phyloP scores from a whole-genome alignment of 2,797 vertebrate genomes.

The Rhinoraja longicauda region DNA sequence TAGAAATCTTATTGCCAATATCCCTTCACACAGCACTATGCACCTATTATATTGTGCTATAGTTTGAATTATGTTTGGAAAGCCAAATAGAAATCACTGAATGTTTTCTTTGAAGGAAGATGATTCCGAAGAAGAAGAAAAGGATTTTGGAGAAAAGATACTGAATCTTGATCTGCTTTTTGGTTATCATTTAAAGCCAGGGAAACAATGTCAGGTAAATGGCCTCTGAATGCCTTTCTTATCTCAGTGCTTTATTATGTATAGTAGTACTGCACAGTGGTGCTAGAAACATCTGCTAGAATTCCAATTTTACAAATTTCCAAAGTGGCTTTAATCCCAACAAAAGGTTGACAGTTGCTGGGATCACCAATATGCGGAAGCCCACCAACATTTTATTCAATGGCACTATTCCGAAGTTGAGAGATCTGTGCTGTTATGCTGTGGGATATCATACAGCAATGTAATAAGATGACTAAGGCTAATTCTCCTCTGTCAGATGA shows the following conservation, averaged over 20 bases:
- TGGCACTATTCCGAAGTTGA: neutral
- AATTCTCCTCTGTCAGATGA: neutral
- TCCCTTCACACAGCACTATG: too few species aligned
- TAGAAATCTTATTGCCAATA: neutral
- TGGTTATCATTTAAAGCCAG: slow-evolving; percentile 91
- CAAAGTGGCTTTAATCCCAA: neutral
- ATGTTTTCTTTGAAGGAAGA: slow-evolving; percentile 55
- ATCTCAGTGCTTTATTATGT: neutral
- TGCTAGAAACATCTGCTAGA: neutral
- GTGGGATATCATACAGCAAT: neutral
- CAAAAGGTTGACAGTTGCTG: neutral
- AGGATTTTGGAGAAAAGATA: slow-evolving; percentile 61
- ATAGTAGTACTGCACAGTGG: neutral
- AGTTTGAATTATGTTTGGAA: neutral
- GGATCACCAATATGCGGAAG: neutral
- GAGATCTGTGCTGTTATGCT: neutral
- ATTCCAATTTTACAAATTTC: neutral
- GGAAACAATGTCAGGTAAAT: slow-evolving; percentile 72
- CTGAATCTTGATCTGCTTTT: slow-evolving; percentile 83
- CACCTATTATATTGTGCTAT: neutral
- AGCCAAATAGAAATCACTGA: neutral
- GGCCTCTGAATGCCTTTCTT: neutral
- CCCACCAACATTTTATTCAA: neutral
- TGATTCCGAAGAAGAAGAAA: slow-evolving; percentile 52
- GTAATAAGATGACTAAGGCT: neutral